These are phyloP conservation scores for Eulimnadia texana DNA, from an alignment of 1,140 invertebrate species.

Conservation along the genomic window DNA sequence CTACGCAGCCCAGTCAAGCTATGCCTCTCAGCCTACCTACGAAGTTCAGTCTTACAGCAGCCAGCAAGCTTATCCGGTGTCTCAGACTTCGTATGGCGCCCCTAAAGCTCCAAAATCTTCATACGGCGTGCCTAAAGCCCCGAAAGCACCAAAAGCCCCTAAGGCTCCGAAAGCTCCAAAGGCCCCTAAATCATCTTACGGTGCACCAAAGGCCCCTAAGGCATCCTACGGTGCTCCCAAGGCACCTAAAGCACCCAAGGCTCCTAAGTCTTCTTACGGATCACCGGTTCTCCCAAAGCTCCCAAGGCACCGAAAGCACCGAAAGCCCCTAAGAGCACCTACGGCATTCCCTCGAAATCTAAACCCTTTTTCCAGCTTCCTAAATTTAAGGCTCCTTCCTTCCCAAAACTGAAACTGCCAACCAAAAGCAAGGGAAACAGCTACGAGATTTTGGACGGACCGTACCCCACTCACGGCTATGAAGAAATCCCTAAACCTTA, in stretches of 20 bases:
- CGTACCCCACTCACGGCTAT: constrained; percentile 16
- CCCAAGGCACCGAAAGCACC: constrained; percentile 10
- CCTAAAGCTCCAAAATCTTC: background rate
- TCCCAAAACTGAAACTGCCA: constrained; percentile 5
- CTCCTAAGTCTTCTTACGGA: constrained; percentile 13
- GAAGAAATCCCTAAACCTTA: constrained; percentile 11
- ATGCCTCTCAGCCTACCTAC: too few relatives aligned
- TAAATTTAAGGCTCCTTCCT: constrained; percentile 10
- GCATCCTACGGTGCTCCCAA: constrained; percentile 14
- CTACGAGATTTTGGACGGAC: constrained; percentile 9
- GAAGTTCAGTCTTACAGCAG: background rate
- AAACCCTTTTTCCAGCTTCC: constrained; percentile 14
- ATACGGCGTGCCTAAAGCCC: constrained; percentile 14
- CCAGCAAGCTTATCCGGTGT: too few relatives aligned
- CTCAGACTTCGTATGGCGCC: too few relatives aligned
- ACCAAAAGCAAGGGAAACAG: background rate
- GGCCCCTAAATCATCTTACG: constrained; percentile 15
- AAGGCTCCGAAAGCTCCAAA: constrained; percentile 16
- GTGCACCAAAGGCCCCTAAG: constrained; percentile 9
- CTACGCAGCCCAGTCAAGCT: too few relatives aligned
- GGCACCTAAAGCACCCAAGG: constrained; percentile 13
- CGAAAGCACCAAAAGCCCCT: constrained; percentile 16
- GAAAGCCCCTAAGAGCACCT: background rate
- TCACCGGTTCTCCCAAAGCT: background rate
- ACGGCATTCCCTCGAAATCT: constrained; percentile 7